Evolutionary conservation across 2,888 invertebrate genomes (phyloP).

Genomic region (Pelosia muscerda): DNA sequence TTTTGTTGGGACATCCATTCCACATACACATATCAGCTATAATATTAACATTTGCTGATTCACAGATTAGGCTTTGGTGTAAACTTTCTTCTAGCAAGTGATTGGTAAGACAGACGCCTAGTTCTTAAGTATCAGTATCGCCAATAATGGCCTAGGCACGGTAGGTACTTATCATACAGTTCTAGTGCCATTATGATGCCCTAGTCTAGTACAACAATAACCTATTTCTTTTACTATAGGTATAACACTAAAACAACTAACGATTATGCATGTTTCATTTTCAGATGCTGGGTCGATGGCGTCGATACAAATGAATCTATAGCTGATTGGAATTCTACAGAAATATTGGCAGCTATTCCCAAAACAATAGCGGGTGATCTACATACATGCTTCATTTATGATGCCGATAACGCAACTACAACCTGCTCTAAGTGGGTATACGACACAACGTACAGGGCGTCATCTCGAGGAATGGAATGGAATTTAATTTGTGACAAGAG

Average conservation of each 20-base stretch:
- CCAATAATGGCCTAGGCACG: neutral
- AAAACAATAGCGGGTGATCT: slow-evolving; percentile 80
- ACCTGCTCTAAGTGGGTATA: slow-evolving; percentile 88
- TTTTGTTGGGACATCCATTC: too few relatives aligned
- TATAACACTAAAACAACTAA: slow-evolving; percentile 7
- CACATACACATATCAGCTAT: too few relatives aligned
- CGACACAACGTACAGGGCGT: slow-evolving; percentile 90
- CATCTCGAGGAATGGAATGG: slow-evolving; percentile 94
- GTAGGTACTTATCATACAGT: neutral
- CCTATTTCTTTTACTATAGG: too few relatives aligned
- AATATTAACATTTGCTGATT: too few relatives aligned
- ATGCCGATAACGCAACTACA: slow-evolving; percentile 68
- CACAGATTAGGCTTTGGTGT: too few relatives aligned
- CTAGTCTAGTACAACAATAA: neutral
- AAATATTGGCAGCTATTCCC: slow-evolving; percentile 87
- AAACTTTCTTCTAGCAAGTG: too few relatives aligned
- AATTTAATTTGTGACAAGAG: slow-evolving; percentile 92
- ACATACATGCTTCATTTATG: slow-evolving; percentile 88
- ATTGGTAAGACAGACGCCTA: too few relatives aligned
- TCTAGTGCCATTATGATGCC: too few relatives aligned
- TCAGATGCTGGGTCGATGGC: slow-evolving; percentile 88
- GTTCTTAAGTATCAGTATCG: neutral
- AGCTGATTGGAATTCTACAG: slow-evolving; percentile 87
- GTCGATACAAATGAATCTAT: slow-evolving; percentile 86
- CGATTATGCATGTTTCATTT: slow-evolving; percentile 53